A percentile compares a stretch with the other conserved stretches of the same genome.
Evolutionary conservation across 2,113 vertebrate genomes (phyloP).

Genomic region (Scolopax mira): DNA sequence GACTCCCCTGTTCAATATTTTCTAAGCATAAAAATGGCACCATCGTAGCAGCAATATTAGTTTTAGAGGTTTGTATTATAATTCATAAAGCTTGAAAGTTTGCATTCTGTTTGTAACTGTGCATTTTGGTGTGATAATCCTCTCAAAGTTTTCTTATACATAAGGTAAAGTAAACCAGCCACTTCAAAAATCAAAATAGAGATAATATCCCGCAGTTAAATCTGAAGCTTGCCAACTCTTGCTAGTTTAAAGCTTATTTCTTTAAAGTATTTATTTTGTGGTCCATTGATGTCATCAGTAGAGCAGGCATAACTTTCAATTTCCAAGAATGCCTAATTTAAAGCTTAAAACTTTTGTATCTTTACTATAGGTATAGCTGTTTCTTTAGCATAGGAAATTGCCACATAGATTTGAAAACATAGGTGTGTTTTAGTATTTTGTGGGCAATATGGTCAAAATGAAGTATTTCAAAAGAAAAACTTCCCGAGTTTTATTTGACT

Average conservation of each 20-base stretch:
- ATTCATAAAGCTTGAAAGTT: background rate
- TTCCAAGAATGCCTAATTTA: background rate
- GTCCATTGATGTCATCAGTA: background rate
- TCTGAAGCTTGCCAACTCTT: background rate
- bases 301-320: background rate
- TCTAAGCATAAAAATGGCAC: background rate
- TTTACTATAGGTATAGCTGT: background rate
- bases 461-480: background rate
- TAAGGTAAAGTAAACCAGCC: background rate
- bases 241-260: background rate
- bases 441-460: background rate
- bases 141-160: background rate
- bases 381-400: background rate
- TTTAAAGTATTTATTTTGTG: background rate
- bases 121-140: background rate
- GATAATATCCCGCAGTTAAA: background rate
- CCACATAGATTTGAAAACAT: background rate
- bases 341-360: background rate
- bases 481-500: background rate
- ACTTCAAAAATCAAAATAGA: background rate
- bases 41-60: background rate
- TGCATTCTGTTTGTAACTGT: background rate
- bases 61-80: background rate
- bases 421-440: background rate
- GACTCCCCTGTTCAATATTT: background rate